These are phyloP conservation scores for Anguilla anguilla DNA, from an alignment of 2,797 vertebrate genomes.

Conservation along the genomic window DNA sequence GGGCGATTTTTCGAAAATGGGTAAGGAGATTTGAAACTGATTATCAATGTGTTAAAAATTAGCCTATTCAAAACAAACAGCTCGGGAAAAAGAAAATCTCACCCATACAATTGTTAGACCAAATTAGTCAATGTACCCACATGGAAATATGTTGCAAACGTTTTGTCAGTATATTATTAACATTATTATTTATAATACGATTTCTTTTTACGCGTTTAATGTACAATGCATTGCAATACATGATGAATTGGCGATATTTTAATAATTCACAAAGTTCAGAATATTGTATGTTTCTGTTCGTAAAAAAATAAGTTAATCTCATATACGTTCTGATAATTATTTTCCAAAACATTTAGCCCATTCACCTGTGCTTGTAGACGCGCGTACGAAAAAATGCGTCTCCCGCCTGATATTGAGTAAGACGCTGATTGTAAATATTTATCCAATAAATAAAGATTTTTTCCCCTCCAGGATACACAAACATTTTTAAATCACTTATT, in stretches of 20 bases:
- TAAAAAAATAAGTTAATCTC: neutral
- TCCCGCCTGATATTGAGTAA: neutral
- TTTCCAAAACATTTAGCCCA: neutral
- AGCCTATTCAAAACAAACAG: slow-evolving; percentile 29
- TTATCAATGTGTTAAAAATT: slow-evolving; percentile 31
- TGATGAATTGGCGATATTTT: neutral
- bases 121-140: slow-evolving; percentile 44
- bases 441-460: neutral
- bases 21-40: slow-evolving; percentile 33
- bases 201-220: slow-evolving; percentile 4
- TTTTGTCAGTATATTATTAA: slow-evolving; percentile 21
- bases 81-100: slow-evolving; percentile 26
- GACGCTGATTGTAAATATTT: slow-evolving; percentile 22
- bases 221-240: neutral
- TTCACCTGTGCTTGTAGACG: neutral
- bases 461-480: slow-evolving; percentile 2
- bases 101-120: slow-evolving; percentile 35
- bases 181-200: slow-evolving; percentile 24
- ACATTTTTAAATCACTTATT: slow-evolving; percentile 23
- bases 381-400: neutral
- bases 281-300: slow-evolving; percentile 12
- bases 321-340: slow-evolving; percentile 3
- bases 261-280: slow-evolving; percentile 1
- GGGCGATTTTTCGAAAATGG: slow-evolving; percentile 27
- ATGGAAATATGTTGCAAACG: slow-evolving; percentile 23